These are phyloP conservation scores for Lasioglossum zephyrum DNA, from an alignment of 2,888 invertebrate species.

Conservation along the genomic window DNA sequence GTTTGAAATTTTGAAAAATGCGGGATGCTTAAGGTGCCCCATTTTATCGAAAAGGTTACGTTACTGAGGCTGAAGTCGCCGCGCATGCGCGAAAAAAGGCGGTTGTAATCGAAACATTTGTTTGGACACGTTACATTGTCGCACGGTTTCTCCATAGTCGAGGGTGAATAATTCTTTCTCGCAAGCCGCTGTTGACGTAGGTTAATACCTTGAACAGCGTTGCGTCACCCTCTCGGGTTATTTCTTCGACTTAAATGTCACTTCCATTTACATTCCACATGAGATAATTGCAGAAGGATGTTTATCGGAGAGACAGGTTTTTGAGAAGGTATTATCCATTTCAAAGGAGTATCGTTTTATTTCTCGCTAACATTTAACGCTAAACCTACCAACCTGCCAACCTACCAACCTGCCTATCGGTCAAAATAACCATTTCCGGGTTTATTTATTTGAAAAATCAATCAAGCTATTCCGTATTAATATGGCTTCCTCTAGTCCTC, in stretches of 20 bases:
- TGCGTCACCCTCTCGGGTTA: conserved; percentile 24
- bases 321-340: neutral
- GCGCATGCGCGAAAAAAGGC: too few relatives aligned
- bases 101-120: too few relatives aligned
- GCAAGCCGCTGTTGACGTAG: conserved; percentile 17
- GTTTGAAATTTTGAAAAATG: too few relatives aligned
- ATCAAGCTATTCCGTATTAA: conserved; percentile 13
- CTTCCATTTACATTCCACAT: conserved; percentile 23
- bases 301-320: neutral
- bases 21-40: too few relatives aligned
- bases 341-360: neutral
- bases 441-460: conserved; percentile 21
- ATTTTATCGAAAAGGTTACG: too few relatives aligned
- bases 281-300: conserved; percentile 1
- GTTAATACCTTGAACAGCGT: conserved; percentile 33
- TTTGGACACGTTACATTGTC: neutral
- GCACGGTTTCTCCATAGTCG: neutral
- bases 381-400: too few relatives aligned
- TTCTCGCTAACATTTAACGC: neutral
- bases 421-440: too few relatives aligned
- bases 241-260: conserved; percentile 38
- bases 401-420: too few relatives aligned
- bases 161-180: neutral
- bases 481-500: neutral
- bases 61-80: too few relatives aligned